phyloP scores from a whole-genome alignment of 2,888 invertebrate species.

The Coleophora flavipennella region DNA sequence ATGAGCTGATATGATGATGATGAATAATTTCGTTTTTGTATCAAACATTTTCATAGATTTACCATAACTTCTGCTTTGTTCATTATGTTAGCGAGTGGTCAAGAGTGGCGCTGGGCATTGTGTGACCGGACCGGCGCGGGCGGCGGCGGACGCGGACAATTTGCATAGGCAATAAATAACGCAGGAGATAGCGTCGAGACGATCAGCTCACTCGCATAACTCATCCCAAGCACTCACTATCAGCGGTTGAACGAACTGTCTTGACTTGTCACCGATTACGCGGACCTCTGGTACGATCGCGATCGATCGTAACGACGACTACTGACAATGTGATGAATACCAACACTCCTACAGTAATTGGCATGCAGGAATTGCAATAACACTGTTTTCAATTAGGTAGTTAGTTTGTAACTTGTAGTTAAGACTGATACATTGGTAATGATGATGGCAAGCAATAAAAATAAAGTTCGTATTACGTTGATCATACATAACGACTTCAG shows the following conservation, averaged over 20 bases:
- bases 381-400: too few relatives aligned
- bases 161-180: slow-evolving; percentile 61
- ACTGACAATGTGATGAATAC: slow-evolving; percentile 1
- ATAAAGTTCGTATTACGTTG: too few relatives aligned
- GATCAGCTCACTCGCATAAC: slow-evolving; percentile 33
- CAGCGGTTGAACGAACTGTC: slow-evolving; percentile 63
- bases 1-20: too few relatives aligned
- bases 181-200: slow-evolving; percentile 43
- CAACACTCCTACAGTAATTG: slow-evolving; percentile 1
- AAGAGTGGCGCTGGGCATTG: slow-evolving; percentile 17
- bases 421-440: too few relatives aligned
- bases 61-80: slow-evolving; percentile 1
- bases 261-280: slow-evolving; percentile 39
- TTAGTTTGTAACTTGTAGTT: too few relatives aligned
- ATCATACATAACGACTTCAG: too few relatives aligned
- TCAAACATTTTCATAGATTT: too few relatives aligned
- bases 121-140: too few relatives aligned
- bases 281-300: slow-evolving; percentile 8
- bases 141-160: slow-evolving; percentile 39
- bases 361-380: background rate
- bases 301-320: background rate
- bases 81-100: slow-evolving; percentile 17
- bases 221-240: slow-evolving; percentile 41
- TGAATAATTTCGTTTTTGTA: too few relatives aligned
- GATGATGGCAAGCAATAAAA: too few relatives aligned